phyloP scores from a whole-genome alignment of 1,140 invertebrate species.

The roundworm (Caenorhabditis elegans) region DNA sequence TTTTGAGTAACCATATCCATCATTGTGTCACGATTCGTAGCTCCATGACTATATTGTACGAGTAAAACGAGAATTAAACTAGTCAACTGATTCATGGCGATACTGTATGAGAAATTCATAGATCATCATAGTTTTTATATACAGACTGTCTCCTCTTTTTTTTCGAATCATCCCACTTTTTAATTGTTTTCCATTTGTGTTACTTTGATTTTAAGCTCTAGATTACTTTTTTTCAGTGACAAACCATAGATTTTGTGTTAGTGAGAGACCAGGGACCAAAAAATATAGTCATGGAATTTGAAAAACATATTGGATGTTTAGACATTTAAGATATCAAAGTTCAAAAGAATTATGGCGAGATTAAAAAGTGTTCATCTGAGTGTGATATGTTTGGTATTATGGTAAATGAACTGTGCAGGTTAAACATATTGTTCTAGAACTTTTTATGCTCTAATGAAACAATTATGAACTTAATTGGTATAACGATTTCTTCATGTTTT shows the following conservation, averaged over 20 bases:
- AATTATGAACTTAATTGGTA: no score
- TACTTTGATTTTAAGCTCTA: not conserved
- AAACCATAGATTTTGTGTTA: not conserved
- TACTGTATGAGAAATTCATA: not conserved
- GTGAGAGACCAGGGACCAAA: not conserved
- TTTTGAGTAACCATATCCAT: not conserved
- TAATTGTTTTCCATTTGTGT: slow-evolving; percentile 1
- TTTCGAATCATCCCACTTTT: not conserved
- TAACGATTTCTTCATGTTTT: no score
- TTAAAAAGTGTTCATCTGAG: not conserved
- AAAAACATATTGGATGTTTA: not conserved
- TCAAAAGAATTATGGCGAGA: not conserved
- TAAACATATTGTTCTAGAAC: not conserved
- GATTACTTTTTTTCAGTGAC: not conserved
- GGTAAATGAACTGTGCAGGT: not conserved
- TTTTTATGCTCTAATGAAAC: no score
- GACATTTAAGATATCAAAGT: not conserved
- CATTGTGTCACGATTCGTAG: not conserved
- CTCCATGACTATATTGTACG: not conserved
- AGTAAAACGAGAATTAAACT: not conserved
- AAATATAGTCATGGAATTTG: not conserved
- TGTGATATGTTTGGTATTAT: not conserved
- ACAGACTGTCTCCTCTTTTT: not conserved
- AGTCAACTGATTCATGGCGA: not conserved
- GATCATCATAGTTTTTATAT: not conserved